Conservation (phyloP, 1,140 invertebrate species). For the Lordiphosa mommai region DNA sequence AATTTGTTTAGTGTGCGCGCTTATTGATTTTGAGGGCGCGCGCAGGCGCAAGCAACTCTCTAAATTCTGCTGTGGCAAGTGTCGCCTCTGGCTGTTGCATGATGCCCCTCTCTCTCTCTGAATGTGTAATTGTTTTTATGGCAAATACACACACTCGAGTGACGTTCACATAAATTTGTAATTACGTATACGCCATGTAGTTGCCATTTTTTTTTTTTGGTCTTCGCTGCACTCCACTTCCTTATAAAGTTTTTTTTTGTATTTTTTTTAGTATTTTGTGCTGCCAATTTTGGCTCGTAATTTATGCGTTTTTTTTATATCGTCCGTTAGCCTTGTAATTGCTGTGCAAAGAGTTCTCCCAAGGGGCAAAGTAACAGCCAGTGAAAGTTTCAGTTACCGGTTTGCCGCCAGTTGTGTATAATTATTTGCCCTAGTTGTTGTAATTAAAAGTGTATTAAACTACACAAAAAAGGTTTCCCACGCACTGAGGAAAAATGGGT, state of each 20-base stretch:
- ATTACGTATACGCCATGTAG: constrained; percentile 75
- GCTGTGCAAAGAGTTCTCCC: constrained; percentile 45
- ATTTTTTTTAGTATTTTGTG: constrained; percentile 14
- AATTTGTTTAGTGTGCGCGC: constrained; percentile 65
- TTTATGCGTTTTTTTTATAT: constrained; percentile 63
- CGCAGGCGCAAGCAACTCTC: not conserved
- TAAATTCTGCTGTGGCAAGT: constrained; percentile 13
- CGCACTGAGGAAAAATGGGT: constrained; percentile 28
- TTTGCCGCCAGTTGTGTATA: constrained; percentile 12
- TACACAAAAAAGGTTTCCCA: constrained; percentile 44
- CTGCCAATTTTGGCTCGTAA: constrained; percentile 57
- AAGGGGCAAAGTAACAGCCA: constrained; percentile 37
- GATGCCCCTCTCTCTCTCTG: constrained; percentile 21
- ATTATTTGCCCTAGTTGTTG: constrained; percentile 20
- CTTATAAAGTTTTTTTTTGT: constrained; percentile 53
- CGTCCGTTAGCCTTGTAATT: constrained; percentile 46
- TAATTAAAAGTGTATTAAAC: constrained; percentile 71
- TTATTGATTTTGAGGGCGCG: constrained; percentile 62
- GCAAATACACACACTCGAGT: constrained; percentile 31
- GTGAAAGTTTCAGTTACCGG: constrained; percentile 59
- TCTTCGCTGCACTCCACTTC: constrained; percentile 57
- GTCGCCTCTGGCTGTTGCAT: constrained; percentile 49
- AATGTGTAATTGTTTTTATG: constrained; percentile 42
- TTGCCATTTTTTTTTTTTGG: constrained; percentile 28
- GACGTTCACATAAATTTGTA: constrained; percentile 70